Conservation (phyloP, 2,797 vertebrate species). For the Rhadinocentrus ornatus region DNA sequence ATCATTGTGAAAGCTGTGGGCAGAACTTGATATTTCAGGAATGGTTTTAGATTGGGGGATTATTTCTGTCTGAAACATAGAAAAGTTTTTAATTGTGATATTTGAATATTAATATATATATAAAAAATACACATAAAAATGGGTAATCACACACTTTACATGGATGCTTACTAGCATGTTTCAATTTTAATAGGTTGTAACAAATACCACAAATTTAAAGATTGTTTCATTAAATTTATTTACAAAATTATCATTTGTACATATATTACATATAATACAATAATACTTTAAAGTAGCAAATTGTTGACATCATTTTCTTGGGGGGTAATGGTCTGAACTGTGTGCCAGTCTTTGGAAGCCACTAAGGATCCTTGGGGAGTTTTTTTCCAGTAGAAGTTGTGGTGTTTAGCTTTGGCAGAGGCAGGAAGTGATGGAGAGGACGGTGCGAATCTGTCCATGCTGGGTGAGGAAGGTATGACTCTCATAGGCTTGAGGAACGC, state of each 20-base stretch:
- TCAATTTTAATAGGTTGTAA: not conserved
- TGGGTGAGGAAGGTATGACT: slow-evolving; percentile 77
- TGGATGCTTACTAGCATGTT: not conserved
- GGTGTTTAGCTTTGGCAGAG: slow-evolving; percentile 68
- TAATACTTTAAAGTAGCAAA: slow-evolving; percentile 53
- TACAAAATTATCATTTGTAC: slow-evolving; percentile 80
- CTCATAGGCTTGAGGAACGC: slow-evolving; percentile 69
- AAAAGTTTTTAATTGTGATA: not conserved
- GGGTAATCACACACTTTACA: not conserved
- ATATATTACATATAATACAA: slow-evolving; percentile 87
- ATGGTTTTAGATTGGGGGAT: not conserved
- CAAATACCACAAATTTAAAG: not conserved
- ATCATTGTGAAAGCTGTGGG: no score
- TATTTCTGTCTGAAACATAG: not conserved
- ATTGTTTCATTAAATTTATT: slow-evolving; percentile 77
- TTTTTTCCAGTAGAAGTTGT: slow-evolving; percentile 48
- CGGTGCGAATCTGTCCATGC: slow-evolving; percentile 52
- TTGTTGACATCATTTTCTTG: not conserved
- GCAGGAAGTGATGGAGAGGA: slow-evolving; percentile 80
- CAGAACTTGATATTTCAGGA: no score
- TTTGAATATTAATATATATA: not conserved
- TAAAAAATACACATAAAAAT: not conserved
- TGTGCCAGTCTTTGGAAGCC: not conserved
- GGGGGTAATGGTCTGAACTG: not conserved
- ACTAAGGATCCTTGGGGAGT: not conserved